phyloP scores from a whole-genome alignment of 2,888 invertebrate species.

The Amorpha juglandis region DNA sequence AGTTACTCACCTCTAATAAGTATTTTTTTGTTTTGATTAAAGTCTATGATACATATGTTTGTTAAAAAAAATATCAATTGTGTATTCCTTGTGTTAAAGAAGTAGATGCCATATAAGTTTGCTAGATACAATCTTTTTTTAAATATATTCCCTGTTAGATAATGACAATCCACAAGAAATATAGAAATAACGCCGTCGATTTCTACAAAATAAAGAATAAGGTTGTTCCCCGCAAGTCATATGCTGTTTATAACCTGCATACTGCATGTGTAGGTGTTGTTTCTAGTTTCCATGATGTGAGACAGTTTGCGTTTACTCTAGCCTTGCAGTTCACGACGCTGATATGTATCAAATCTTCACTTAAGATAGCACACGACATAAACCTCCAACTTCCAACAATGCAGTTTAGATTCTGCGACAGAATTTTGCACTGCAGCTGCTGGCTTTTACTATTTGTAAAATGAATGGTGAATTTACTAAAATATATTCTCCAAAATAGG shows the following conservation, averaged over 20 bases:
- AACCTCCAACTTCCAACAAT: slow-evolving; percentile 16
- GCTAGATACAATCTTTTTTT: too few relatives aligned
- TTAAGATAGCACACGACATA: slow-evolving; percentile 20
- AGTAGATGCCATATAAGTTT: too few relatives aligned
- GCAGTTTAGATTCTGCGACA: slow-evolving; percentile 8
- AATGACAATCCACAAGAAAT: too few relatives aligned
- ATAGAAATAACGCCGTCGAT: too few relatives aligned
- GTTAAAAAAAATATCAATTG: too few relatives aligned
- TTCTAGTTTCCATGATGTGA: slow-evolving; percentile 13
- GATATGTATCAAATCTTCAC: slow-evolving; percentile 21
- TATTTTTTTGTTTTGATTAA: too few relatives aligned
- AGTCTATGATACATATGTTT: too few relatives aligned
- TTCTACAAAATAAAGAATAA: not conserved
- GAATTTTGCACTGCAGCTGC: slow-evolving; percentile 10
- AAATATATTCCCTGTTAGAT: too few relatives aligned
- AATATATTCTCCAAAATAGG: slow-evolving; percentile 14
- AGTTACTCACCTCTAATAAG: too few relatives aligned
- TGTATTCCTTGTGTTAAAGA: too few relatives aligned
- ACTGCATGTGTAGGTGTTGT: slow-evolving; percentile 13
- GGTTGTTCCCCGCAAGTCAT: not conserved
- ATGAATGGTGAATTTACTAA: not conserved
- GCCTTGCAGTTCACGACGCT: slow-evolving; percentile 14
- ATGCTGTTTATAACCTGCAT: not conserved
- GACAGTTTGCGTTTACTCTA: slow-evolving; percentile 18
- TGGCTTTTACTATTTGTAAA: not conserved